phyloP scores from a whole-genome alignment of 2,797 vertebrate genomes.

The Zenarchopterus dispar region DNA sequence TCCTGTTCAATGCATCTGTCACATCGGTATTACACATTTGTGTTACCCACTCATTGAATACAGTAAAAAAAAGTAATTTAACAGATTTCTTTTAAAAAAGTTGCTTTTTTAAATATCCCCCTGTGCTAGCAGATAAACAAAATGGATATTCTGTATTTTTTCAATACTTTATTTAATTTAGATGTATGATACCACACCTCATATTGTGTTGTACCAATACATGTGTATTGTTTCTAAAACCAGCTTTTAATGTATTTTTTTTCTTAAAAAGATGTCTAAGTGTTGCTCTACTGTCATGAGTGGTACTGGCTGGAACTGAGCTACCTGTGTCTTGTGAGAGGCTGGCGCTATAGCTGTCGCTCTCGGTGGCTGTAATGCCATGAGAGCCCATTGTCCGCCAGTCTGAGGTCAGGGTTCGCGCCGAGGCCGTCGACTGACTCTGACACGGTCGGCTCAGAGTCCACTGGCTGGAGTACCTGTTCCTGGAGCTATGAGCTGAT shows the following conservation, averaged over 20 bases:
- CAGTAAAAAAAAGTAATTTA: too few species aligned
- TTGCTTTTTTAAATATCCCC: too few species aligned
- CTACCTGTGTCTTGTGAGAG: conserved; percentile 97
- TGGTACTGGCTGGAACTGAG: background rate
- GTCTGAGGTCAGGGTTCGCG: conserved; percentile 94
- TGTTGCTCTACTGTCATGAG: background rate
- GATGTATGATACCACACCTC: too few species aligned
- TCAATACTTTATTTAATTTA: too few species aligned
- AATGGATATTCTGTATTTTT: background rate
- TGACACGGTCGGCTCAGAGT: conserved; percentile 90
- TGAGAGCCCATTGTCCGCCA: conserved; percentile 97
- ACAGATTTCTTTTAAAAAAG: too few species aligned
- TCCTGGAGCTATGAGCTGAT: conserved; percentile 94
- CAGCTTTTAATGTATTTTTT: too few species aligned
- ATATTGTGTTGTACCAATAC: too few species aligned
- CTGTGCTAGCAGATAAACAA: too few species aligned
- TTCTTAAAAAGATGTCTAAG: background rate
- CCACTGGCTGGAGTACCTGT: conserved; percentile 98
- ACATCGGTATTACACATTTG: too few species aligned
- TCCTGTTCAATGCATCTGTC: too few species aligned
- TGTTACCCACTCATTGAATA: too few species aligned
- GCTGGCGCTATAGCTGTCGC: conserved; percentile 98
- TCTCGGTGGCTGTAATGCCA: conserved; percentile 96
- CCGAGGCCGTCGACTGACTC: conserved; percentile 95
- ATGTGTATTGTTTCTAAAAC: too few species aligned